Percentiles rank a stretch among this genome's conserved stretches.
These are phyloP conservation scores for Cardinalis cardinalis DNA, from an alignment of 2,113 vertebrate genomes.

Conservation along the genomic window DNA sequence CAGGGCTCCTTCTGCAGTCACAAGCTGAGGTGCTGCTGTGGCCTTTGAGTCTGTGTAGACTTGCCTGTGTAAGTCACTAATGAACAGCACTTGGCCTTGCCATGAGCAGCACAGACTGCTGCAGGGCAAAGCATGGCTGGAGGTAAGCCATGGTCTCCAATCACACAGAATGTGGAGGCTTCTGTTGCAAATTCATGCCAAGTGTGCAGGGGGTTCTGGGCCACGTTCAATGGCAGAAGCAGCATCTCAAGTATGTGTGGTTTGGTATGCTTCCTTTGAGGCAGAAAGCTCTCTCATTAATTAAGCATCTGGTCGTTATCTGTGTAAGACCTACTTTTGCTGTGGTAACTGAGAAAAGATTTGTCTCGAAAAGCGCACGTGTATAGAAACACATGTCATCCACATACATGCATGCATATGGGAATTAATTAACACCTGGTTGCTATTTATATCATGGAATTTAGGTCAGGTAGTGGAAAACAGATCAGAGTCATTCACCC, in stretches of 20 bases:
- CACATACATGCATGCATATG: not conserved
- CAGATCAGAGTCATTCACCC: not conserved
- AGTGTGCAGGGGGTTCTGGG: not conserved
- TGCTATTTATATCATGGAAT: slow-evolving; percentile 26
- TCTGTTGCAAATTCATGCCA: not conserved
- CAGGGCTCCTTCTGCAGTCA: accelerated
- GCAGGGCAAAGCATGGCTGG: not conserved
- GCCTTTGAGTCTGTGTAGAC: not conserved
- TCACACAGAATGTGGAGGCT: not conserved
- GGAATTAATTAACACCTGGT: slow-evolving; percentile 35
- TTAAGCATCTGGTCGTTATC: not conserved
- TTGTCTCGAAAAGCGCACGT: not conserved
- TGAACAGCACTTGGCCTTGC: not conserved
- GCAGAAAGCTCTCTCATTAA: not conserved
- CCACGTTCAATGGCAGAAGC: not conserved
- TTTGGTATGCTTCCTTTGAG: not conserved
- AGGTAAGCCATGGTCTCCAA: not conserved
- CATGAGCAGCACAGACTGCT: not conserved
- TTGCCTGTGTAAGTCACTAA: accelerated
- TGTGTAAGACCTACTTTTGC: not conserved
- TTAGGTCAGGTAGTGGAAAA: not conserved
- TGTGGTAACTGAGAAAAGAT: not conserved
- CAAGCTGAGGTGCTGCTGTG: not conserved
- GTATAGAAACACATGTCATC: not conserved
- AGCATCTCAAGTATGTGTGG: accelerated